Base-by-base conservation (phyloP, 2,888 invertebrate genomes). In the Antheraea assamensis region DNA sequence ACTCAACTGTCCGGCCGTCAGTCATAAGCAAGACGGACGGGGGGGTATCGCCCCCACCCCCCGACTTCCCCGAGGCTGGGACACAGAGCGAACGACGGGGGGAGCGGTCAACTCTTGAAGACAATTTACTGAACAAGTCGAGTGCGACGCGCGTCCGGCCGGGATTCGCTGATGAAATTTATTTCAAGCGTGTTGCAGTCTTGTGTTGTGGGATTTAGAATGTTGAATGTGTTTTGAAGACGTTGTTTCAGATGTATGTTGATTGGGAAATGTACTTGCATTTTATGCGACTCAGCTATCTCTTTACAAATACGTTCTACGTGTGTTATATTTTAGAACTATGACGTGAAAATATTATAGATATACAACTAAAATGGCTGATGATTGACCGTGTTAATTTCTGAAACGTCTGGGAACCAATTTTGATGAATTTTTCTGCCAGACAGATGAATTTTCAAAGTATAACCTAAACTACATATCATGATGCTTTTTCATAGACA, bases 1-100 rank as follows among this genome's bases (percentile, higher is more conserved):
- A 94, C 93, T 94, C 93, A 92, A 88, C 92, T 93, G 93, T 93
- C 93, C 91, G 85, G 90, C 91, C 90, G 93, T 94, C 93, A 93
- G 88, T 94, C 94, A 94, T 94, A 94, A 93, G 93, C 92, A 93
- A 93, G 93, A 92, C 93, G 92, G 91, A 93, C 92, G 90, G 85
- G 85, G 82, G 80, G 77, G 80, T 78, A 76, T 76, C 79, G 80
- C 82, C 81, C 80, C 80, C 79, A 79, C 78, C 80, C 84, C 42
- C 42, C 10, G 13, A 13, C 42, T n/a, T n/a, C 13, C 42, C 42
- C 42, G 42, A 42, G 42, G 42, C 42, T 42, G 88, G 84, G 83
- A 82, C 82, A 85, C 85, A 30, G 21, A 21, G 31, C 35, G 85
- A 84, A 83, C 78, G 83, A 83, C 42, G 83, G 87, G 88, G 90